Evolutionary conservation across 2,888 invertebrate genomes (phyloP), one percentile per base, ranked within the genome.

Genomic region (Scaptomyza tumidula): DNA sequence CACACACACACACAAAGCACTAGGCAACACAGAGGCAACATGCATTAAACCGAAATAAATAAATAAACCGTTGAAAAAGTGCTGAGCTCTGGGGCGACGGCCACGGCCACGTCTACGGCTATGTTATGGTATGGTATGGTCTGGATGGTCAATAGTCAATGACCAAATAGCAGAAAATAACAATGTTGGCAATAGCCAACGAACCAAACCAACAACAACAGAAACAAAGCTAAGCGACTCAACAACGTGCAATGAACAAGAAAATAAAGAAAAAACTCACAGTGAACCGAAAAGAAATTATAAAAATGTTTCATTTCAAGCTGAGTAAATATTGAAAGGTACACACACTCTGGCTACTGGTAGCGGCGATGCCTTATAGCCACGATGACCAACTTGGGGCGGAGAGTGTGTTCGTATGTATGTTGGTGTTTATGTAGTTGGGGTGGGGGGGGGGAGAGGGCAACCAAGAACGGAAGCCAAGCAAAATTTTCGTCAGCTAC

Each of bases 41-140:
- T 86, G 86, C 86, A 88, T 84, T 88, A 84, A 86, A 86, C 68
- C 78, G 78, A 84, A 84, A 88, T 83, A 88, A 84, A 88, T 88
- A 84, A 88, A 88, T 83, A 88, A 88, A 80, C 61, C 71, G 71
- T 50, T 79, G 73, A 72, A 69, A 77, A 80, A 68, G 63, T 62
- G 79, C 69, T 71, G 78, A 74, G 59, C 68, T 50, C 63, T 64
- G 52, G 10, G 41, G 16, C n/a, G 6, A n/a, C n/a, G 37, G n/a
- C 41, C 41, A 41, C 39, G 14, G 9, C 14, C 5, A 39, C 41
- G 41, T 3, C 14, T 14, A 37, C 37, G 9, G 69, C 69, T 57
- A 62, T 39, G 57, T 11, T 48, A 48, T 16, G 64, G 19, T 33
- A 39, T 39, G 39, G 39, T 14, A 63, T 60, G 68, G 19, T 19